Evolutionary conservation across 2,888 invertebrate genomes (phyloP).

Genomic region (Amphipoea oculea): DNA sequence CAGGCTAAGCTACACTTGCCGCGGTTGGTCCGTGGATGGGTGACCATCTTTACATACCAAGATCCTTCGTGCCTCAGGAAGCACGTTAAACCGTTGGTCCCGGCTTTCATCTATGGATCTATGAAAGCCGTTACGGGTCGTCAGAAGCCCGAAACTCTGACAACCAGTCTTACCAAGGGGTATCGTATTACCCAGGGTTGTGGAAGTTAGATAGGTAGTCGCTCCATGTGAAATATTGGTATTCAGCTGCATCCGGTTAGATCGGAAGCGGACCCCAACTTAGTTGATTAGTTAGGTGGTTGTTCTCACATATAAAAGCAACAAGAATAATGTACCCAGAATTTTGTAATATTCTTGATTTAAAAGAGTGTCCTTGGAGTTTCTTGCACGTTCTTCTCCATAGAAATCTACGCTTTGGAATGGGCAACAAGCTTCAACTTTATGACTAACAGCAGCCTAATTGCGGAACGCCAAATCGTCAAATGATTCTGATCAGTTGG

Average conservation of each 20-base stretch:
- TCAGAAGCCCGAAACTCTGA: neutral
- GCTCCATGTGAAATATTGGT: neutral
- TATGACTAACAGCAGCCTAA: too few relatives aligned
- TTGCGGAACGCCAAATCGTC: too few relatives aligned
- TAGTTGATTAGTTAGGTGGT: too few relatives aligned
- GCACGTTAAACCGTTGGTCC: neutral
- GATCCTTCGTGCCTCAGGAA: neutral
- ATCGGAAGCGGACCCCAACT: neutral
- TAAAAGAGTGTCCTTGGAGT: too few relatives aligned
- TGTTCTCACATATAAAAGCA: too few relatives aligned
- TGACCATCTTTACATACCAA: neutral
- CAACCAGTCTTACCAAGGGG: neutral
- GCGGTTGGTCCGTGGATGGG: neutral
- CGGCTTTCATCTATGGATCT: too few relatives aligned
- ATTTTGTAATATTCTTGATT: too few relatives aligned
- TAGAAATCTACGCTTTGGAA: too few relatives aligned
- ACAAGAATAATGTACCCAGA: too few relatives aligned
- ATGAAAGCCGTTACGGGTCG: neutral
- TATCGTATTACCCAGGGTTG: neutral
- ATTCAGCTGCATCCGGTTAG: neutral
- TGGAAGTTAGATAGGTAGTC: neutral
- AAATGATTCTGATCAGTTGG: too few relatives aligned
- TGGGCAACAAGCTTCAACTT: too few relatives aligned
- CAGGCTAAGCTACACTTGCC: neutral
- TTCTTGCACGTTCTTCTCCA: too few relatives aligned